Conservation (phyloP, 2,797 vertebrate genomes). For the Urosaurus nigricauda region DNA sequence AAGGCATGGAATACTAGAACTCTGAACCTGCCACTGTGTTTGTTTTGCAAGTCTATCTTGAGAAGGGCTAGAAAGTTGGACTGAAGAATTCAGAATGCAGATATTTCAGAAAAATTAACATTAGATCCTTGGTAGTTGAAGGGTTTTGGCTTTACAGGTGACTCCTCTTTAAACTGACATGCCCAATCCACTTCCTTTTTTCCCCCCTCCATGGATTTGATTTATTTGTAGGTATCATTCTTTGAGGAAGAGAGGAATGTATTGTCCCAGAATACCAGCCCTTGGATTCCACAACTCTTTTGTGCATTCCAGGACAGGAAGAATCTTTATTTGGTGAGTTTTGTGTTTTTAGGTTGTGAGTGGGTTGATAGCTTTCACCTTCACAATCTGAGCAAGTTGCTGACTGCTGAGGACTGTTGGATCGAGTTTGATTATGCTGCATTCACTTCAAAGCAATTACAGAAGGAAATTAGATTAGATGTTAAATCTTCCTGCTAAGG, state of each 20-base stretch:
- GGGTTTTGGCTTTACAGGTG: background rate
- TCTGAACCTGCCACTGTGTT: background rate
- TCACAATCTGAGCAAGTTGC: background rate
- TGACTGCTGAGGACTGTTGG: background rate
- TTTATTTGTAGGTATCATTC: slow-evolving; percentile 85
- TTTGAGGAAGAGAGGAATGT: slow-evolving; percentile 92
- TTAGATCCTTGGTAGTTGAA: background rate
- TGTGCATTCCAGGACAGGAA: slow-evolving; percentile 96
- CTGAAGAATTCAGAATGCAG: background rate
- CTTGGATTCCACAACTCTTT: slow-evolving; percentile 93
- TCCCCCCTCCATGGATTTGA: background rate
- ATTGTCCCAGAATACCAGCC: slow-evolving; percentile 86
- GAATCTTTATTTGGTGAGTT: slow-evolving; percentile 91
- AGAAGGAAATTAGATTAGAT: background rate
- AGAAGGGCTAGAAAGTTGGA: background rate
- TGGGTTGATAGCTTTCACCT: background rate
- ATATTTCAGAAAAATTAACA: background rate
- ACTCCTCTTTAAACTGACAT: slow-evolving; percentile 32
- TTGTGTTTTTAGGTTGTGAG: background rate
- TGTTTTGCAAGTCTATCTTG: background rate
- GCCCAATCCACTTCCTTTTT: slow-evolving; percentile 33
- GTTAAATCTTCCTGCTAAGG: slow-evolving; percentile 4
- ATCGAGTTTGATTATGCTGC: background rate
- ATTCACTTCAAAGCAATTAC: slow-evolving; percentile 10
- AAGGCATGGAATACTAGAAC: background rate